A percentile compares a stretch with the other conserved stretches of the same genome.
Evolutionary conservation across 2,797 vertebrate species (phyloP).

Genomic region (Menidia menidia): DNA sequence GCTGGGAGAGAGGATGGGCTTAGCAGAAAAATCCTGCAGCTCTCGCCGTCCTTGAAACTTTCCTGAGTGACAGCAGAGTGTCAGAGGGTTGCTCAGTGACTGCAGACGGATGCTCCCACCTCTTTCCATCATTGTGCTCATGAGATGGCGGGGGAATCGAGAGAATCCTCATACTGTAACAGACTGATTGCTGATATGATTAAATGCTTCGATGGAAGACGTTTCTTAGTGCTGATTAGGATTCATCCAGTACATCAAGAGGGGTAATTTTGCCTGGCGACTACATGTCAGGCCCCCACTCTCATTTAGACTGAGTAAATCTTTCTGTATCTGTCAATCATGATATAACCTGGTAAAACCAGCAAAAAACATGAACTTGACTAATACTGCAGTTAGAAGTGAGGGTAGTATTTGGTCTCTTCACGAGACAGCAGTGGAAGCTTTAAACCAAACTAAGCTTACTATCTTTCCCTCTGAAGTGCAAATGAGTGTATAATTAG

Average conservation of each 20-base stretch:
- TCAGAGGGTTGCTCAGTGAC: slow-evolving; percentile 35
- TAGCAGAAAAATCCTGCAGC: slow-evolving; percentile 51
- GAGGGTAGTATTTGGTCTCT: slow-evolving; percentile 37
- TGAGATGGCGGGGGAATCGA: slow-evolving; percentile 38
- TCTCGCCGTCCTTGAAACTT: slow-evolving; percentile 76
- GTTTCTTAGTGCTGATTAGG: slow-evolving; percentile 62
- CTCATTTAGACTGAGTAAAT: slow-evolving; percentile 55
- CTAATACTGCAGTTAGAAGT: slow-evolving; percentile 29
- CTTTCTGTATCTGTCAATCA: slow-evolving; percentile 63
- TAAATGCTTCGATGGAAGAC: slow-evolving; percentile 38
- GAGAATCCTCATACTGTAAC: slow-evolving; percentile 15
- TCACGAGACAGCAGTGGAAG: slow-evolving; percentile 56
- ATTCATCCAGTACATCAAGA: slow-evolving; percentile 48
- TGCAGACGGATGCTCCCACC: slow-evolving; percentile 56
- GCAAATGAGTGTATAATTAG: slow-evolving; percentile 78
- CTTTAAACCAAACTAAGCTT: slow-evolving; percentile 56
- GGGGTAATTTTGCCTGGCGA: slow-evolving; percentile 54
- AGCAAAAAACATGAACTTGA: slow-evolving; percentile 41
- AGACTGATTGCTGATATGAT: slow-evolving; percentile 48
- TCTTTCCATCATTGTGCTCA: slow-evolving; percentile 36
- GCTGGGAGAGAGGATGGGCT: slow-evolving; percentile 39
- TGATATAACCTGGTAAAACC: slow-evolving; percentile 34
- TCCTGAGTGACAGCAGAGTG: slow-evolving; percentile 55
- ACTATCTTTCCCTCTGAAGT: slow-evolving; percentile 71
- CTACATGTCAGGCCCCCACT: slow-evolving; percentile 56